Conservation (phyloP, 2,797 vertebrate genomes). For the Parauchenoglanis punctatus region DNA sequence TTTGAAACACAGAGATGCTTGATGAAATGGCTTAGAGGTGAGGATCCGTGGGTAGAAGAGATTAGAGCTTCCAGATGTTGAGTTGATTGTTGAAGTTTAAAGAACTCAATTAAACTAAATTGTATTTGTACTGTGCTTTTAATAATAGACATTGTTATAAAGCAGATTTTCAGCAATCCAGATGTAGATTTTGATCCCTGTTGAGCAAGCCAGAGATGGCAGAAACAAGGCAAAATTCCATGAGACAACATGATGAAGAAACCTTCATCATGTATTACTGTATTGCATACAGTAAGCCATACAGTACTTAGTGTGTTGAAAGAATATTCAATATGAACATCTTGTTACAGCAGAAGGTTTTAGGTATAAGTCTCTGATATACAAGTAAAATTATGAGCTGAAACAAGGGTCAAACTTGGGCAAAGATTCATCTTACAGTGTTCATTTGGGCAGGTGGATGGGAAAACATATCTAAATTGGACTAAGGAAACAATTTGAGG, state of each 20-base stretch:
- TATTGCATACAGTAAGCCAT: too few species aligned
- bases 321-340: not conserved
- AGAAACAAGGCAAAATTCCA: not conserved
- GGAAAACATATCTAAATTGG: not conserved
- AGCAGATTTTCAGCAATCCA: not conserved
- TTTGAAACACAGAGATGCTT: conserved; percentile 52
- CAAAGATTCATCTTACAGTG: not conserved
- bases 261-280: too few species aligned
- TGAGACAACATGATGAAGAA: not conserved
- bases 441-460: not conserved
- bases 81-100: conserved; percentile 46
- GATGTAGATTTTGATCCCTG: not conserved
- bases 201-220: not conserved
- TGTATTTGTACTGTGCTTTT: not conserved
- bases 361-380: not conserved
- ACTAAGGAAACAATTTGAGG: not conserved
- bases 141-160: not conserved
- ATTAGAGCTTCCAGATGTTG: conserved; percentile 74
- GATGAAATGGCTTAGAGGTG: conserved; percentile 62
- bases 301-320: not conserved
- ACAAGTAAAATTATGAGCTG: not conserved
- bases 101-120: not conserved
- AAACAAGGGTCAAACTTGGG: not conserved
- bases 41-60: not conserved
- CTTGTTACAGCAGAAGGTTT: not conserved